Conservation (phyloP, 1,140 invertebrate genomes). For the Monomorium pharaonis region DNA sequence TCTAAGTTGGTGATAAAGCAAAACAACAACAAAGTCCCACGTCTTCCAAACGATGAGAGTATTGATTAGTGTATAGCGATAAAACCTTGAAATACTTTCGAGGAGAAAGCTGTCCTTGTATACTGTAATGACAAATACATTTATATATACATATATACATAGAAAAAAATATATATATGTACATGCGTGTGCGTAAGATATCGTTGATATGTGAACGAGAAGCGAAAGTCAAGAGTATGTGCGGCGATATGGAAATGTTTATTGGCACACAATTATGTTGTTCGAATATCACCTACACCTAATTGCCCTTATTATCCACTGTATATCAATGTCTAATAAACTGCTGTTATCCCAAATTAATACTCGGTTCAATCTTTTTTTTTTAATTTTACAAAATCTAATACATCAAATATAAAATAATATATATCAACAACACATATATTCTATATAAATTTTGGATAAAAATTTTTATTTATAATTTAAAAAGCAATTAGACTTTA, state of each 20-base stretch:
- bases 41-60: slow-evolving; percentile 79
- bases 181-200: slow-evolving; percentile 64
- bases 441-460: not conserved
- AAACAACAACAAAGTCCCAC: slow-evolving; percentile 80
- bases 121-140: slow-evolving; percentile 60
- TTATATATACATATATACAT: slow-evolving; percentile 64
- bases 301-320: slow-evolving; percentile 80
- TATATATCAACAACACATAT: not conserved
- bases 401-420: not conserved
- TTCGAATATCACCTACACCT: slow-evolving; percentile 72
- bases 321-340: slow-evolving; percentile 86
- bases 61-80: slow-evolving; percentile 63
- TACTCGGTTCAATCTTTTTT: not conserved
- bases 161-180: slow-evolving; percentile 65
- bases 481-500: not conserved
- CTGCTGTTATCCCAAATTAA: slow-evolving; percentile 79
- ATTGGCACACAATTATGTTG: slow-evolving; percentile 75
- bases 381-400: not conserved
- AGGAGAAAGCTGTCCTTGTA: slow-evolving; percentile 60
- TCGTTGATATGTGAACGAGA: slow-evolving; percentile 31
- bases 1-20: slow-evolving; percentile 66
- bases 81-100: slow-evolving; percentile 29
- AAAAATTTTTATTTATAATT: not conserved
- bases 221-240: slow-evolving; percentile 45
- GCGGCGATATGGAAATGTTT: slow-evolving; percentile 50